Base-by-base conservation (phyloP, 2,888 invertebrate genomes). In the Drosophila falleni region DNA sequence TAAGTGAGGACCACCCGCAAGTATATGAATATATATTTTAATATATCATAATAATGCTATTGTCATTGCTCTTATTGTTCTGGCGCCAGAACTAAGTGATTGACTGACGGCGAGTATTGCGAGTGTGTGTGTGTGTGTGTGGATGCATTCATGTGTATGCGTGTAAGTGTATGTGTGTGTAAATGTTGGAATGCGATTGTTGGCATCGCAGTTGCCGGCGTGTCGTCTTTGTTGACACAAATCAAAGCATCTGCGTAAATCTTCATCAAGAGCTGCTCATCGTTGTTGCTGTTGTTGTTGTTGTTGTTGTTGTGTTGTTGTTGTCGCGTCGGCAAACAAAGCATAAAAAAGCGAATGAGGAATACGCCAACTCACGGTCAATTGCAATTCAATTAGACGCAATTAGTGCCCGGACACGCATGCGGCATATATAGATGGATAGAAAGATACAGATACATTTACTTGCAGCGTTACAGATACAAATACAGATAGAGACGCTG, bases 341-440 rank as follows among this genome's bases (percentile, higher is more conserved):
- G 6, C 44, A 35, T 9, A 56, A 23, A 35, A 19, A 26, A 19
- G 41, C 66, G 73, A 89, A 56, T 85, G 84, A 76, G 74, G 89
- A 89, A 86, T 89, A 78, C 90, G 89, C 87, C 89, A 89, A 79
- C 87, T 87, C 90, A 87, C 85, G 87, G 87, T 87, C 87, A 87
- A 87, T 87, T 87, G 90, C 87, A 87, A 87, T 87, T 87, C 89
- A 87, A 90, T 87, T 87, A 90, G 89, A 84, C 66, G 81, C 87
- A 87, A 90, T 87, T 90, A 89, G 87, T 87, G 90, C 80, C 69
- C 47, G 62, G 71, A 62, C 89, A 67, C 67, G 74, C 67, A 55
- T 67, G 67, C 54, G 65, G 44, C 47, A 31, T 37, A 23, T 49
- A 56, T 58, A 53, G 55, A 49, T 69, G 26, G 49, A 54, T 46